phyloP scores from a whole-genome alignment of 1,140 invertebrate genomes.

The Trichonephila clavipes region DNA sequence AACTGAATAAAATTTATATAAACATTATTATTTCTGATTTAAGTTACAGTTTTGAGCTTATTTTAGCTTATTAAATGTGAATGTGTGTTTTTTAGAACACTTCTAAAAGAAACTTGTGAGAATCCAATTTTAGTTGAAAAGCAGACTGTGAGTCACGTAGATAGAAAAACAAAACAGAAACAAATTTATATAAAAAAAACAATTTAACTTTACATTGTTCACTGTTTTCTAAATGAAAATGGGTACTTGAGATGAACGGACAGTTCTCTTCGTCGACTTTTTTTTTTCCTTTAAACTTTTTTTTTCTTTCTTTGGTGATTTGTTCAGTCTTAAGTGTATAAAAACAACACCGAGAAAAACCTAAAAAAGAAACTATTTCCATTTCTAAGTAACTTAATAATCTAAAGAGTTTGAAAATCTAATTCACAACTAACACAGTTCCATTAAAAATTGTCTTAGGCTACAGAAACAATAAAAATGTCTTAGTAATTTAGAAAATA shows the following conservation, averaged over 20 bases:
- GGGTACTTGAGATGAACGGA: neutral
- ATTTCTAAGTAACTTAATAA: slow-evolving; percentile 35
- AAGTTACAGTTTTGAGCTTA: too few species aligned
- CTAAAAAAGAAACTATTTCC: neutral
- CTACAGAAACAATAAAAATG: neutral
- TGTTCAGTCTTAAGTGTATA: neutral
- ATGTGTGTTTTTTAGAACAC: too few species aligned
- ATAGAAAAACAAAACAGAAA: too few species aligned
- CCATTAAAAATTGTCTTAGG: neutral
- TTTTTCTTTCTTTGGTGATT: neutral
- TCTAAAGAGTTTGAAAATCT: slow-evolving; percentile 26
- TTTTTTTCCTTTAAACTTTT: neutral
- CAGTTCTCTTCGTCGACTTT: neutral
- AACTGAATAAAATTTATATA: too few species aligned
- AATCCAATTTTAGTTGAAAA: too few species aligned
- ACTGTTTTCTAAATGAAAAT: neutral
- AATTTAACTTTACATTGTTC: slow-evolving; percentile 1
- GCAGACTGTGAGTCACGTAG: too few species aligned
- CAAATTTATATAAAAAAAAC: neutral
- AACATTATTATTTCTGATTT: too few species aligned
- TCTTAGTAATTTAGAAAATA: slow-evolving; percentile 21
- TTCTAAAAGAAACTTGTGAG: too few species aligned
- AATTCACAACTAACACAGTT: slow-evolving; percentile 3
- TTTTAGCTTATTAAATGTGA: too few species aligned
- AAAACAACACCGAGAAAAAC: neutral